Base-by-base conservation (phyloP, 2,113 vertebrate genomes). In the Eonycteris spelaea region DNA sequence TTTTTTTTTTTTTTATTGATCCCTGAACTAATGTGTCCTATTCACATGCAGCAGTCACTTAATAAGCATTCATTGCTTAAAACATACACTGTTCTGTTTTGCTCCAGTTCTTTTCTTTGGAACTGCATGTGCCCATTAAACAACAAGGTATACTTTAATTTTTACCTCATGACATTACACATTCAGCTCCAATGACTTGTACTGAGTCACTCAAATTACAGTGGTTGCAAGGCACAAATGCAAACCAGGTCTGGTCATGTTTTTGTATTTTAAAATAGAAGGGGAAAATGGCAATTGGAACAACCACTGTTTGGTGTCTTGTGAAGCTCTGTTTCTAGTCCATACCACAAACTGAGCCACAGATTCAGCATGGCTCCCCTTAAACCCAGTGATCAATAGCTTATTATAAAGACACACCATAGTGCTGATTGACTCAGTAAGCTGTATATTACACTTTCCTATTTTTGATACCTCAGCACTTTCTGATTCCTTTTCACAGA, bases 141-240 rank as follows among this genome's bases (percentile, higher is more conserved):
- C 51, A 67, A 67, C 59, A 82, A 68, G 28, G 51, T 43, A 28
- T 65, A 74, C 30, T 95, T 92, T 71, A 73, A 85, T 92, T 95
- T 77, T 95, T 59, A 55, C 38, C 61, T 12, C 48, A 78, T 85
- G 67, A 95, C 45, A 85, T 78, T 16, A 26, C 61, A 95, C 13
- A 89, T 91, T 96, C 59, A 87, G n/a, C 38, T 78, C 18, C 85
- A 97, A n/a, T 86, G 68, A 92, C 51, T 75, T 90, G 18, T 77
- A 22, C 15, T 88, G 79, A 94, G 38, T 86, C 71, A 95, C 53
- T 96, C 18, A 45, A 96, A 51, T 95, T 65, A 90, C 40, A 75
- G 24, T 15, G 1, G 13, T 80, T 83, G 30, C 10, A 90, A 97
- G 28, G 14, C n/a, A 96, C 33, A 94, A 63, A 92, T 63, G n/a